phyloP scores from a whole-genome alignment of 2,888 invertebrate genomes.

The Luperina nickerlii region DNA sequence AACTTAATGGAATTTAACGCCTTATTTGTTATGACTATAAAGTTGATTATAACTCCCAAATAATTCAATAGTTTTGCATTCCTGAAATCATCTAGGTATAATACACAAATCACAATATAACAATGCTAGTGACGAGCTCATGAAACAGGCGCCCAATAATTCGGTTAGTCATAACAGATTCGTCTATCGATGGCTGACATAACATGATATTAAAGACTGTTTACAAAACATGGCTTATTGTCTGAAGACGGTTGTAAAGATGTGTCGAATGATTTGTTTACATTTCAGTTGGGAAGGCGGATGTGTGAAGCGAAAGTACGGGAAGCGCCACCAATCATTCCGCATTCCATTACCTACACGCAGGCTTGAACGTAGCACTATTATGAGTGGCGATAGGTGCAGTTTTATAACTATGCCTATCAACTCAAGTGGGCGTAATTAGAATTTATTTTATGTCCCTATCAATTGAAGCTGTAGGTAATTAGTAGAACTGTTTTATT shows the following conservation, averaged over 20 bases:
- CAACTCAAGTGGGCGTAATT: slow-evolving; percentile 33
- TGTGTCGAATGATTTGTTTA: slow-evolving; percentile 75
- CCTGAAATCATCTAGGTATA: slow-evolving; percentile 31
- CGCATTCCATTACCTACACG: slow-evolving; percentile 79
- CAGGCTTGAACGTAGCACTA: slow-evolving; percentile 48
- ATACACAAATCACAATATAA: slow-evolving; percentile 47
- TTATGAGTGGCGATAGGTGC: slow-evolving; percentile 36
- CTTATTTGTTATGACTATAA: slow-evolving; percentile 15
- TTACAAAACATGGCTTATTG: slow-evolving; percentile 73
- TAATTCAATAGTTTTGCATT: slow-evolving; percentile 51
- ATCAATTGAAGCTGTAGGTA: slow-evolving; percentile 19
- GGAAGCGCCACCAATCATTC: slow-evolving; percentile 84
- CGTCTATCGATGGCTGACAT: slow-evolving; percentile 63
- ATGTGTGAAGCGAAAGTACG: slow-evolving; percentile 88
- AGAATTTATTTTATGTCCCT: slow-evolving; percentile 41
- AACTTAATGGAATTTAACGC: neutral
- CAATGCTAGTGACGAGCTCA: slow-evolving; percentile 56
- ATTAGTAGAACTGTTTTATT: slow-evolving; percentile 41
- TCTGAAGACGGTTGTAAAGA: slow-evolving; percentile 68
- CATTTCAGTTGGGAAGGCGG: slow-evolving; percentile 82
- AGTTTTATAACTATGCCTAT: slow-evolving; percentile 19
- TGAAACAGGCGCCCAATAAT: slow-evolving; percentile 60
- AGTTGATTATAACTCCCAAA: slow-evolving; percentile 34
- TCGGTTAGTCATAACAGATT: slow-evolving; percentile 68
- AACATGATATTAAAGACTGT: slow-evolving; percentile 65